Evolutionary conservation across 2,888 invertebrate species (phyloP).

Genomic region (Graphium colonna): DNA sequence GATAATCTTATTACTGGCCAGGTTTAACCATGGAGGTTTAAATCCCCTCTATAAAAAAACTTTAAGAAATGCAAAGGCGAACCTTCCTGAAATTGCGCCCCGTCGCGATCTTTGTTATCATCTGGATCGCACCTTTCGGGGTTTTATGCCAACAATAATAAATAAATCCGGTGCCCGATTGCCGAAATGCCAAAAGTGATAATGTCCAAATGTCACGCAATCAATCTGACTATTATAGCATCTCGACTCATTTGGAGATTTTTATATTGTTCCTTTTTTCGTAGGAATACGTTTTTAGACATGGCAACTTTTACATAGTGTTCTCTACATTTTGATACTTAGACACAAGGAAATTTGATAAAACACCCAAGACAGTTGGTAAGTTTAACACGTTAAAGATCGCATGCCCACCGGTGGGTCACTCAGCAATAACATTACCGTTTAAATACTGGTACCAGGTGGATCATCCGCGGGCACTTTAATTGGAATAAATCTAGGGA

Average conservation of each 20-base stretch:
- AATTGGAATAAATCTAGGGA: too few relatives aligned
- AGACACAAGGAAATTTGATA: too few relatives aligned
- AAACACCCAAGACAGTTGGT: too few relatives aligned
- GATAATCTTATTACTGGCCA: conserved; percentile 18
- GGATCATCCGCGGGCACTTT: too few relatives aligned
- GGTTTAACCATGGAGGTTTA: conserved; percentile 11
- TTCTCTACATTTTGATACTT: too few relatives aligned
- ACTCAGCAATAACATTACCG: too few relatives aligned
- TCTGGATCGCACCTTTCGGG: conserved; percentile 23
- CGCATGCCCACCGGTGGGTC: too few relatives aligned
- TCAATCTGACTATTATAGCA: not conserved
- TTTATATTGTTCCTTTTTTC: too few relatives aligned
- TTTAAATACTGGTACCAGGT: too few relatives aligned
- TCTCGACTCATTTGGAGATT: not conserved
- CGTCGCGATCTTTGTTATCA: conserved; percentile 29
- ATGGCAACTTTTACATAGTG: too few relatives aligned
- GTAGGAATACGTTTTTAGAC: too few relatives aligned
- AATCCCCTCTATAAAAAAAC: conserved; percentile 15
- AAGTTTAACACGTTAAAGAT: too few relatives aligned
- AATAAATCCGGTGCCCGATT: conserved; percentile 7
- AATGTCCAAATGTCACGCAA: conserved; percentile 3
- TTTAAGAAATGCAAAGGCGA: conserved; percentile 15
- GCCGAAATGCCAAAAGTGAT: conserved; percentile 10
- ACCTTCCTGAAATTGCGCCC: conserved; percentile 37
- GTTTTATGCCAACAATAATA: conserved; percentile 14